Evolutionary conservation across 2,797 vertebrate genomes (phyloP).

Genomic region (Cyprinodon diabolis): DNA sequence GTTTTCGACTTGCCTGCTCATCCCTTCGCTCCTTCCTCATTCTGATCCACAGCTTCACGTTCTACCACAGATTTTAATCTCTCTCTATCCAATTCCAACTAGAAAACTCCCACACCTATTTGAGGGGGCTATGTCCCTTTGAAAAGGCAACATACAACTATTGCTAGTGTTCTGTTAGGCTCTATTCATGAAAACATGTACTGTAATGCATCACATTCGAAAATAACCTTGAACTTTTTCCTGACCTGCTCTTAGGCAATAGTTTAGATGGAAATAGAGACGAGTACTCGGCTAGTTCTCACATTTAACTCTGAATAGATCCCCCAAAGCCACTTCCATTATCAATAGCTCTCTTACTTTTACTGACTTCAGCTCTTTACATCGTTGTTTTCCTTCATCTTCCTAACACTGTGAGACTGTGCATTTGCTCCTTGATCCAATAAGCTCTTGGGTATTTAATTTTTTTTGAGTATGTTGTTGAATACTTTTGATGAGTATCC

Average conservation of each 20-base stretch:
- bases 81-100: slow-evolving; percentile 12
- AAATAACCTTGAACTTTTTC: slow-evolving; percentile 41
- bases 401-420: slow-evolving; percentile 64
- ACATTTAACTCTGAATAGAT: slow-evolving; percentile 24
- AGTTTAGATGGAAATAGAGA: slow-evolving; percentile 24
- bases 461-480: neutral
- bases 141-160: slow-evolving; percentile 12
- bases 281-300: slow-evolving; percentile 39
- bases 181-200: neutral
- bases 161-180: neutral
- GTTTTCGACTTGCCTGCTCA: slow-evolving; percentile 54
- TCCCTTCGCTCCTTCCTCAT: slow-evolving; percentile 37
- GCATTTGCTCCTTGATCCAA: slow-evolving; percentile 65
- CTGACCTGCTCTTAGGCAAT: slow-evolving; percentile 44
- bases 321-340: neutral
- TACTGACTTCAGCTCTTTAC: slow-evolving; percentile 32
- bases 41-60: slow-evolving; percentile 15
- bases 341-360: slow-evolving; percentile 1
- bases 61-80: slow-evolving; percentile 38
- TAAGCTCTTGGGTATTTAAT: slow-evolving; percentile 51
- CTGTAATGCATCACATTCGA: slow-evolving; percentile 26
- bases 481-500: slow-evolving; percentile 48
- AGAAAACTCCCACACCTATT: slow-evolving; percentile 2
- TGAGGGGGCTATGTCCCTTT: slow-evolving; percentile 18
- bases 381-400: slow-evolving; percentile 28